Percentiles rank a stretch among this genome's conserved stretches.
Evolutionary conservation across 2,888 invertebrate species (phyloP).

Genomic region (Ochlodes sylvanus): DNA sequence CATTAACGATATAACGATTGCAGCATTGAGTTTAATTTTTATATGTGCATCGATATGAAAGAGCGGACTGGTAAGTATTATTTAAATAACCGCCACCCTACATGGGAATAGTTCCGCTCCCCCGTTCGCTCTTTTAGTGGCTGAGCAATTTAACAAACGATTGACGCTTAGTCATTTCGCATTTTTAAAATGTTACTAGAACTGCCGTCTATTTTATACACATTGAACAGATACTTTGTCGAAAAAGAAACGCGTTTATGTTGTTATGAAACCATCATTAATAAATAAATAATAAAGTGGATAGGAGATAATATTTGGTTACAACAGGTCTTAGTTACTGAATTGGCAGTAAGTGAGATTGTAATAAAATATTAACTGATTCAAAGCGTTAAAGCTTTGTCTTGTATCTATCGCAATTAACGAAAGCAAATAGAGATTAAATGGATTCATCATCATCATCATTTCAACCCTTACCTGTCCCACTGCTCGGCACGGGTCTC

Average conservation of each 20-base stretch:
- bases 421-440: too few species aligned
- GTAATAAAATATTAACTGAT: neutral
- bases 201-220: neutral
- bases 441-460: too few species aligned
- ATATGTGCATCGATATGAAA: conserved; percentile 12
- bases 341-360: neutral
- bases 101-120: conserved; percentile 6
- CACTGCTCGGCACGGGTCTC: too few species aligned
- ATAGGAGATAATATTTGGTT: too few species aligned
- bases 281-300: too few species aligned
- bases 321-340: too few species aligned
- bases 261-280: too few species aligned
- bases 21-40: conserved; percentile 27
- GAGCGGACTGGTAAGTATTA: neutral
- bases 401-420: too few species aligned
- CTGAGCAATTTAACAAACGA: conserved; percentile 20
- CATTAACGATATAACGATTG: conserved; percentile 23
- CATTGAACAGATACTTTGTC: neutral
- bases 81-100: conserved; percentile 7
- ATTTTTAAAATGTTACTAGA: conserved; percentile 7
- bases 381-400: too few species aligned
- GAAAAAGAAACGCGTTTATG: neutral
- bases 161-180: conserved; percentile 8
- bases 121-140: conserved; percentile 15
- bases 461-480: too few species aligned